Evolutionary conservation across 2,888 invertebrate genomes (phyloP), one percentile per base, ranked within the genome.

Genomic region (Argyresthia albistria): DNA sequence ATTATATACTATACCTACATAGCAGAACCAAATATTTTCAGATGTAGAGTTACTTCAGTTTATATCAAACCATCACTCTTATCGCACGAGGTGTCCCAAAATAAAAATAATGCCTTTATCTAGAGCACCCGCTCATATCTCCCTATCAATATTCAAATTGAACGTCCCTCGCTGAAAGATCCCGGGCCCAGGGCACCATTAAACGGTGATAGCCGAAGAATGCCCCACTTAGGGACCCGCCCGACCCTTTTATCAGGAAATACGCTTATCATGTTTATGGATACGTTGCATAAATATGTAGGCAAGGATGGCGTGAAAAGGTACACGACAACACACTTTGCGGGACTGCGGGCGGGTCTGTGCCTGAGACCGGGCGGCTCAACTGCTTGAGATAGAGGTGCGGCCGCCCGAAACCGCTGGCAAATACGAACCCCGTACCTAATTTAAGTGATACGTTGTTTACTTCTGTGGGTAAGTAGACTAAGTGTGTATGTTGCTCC

Each of bases 231-330:
- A 79, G 69, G 73, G 70, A 68, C 76, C 67, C 67, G 62, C 61
- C 58, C 74, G 77, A 81, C 80, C 82, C 81, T 82, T 83, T 81
- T 81, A 81, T 82, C 79, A 75, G 76, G 65, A 74, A 81, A 83
- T 81, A 82, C 79, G 81, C 79, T 80, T 81, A 81, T 82, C 79
- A 79, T 79, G 80, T 81, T 77, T 80, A 80, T 80, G 73, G 71
- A 73, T 69, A 61, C 69, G 73, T 77, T 69, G 61, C 69, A 73
- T 78, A 73, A 77, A 78, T 72, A 66, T 75, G 69, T 76, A 71
- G 69, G 66, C 60, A 64, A 63, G 66, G 57, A 61, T 61, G 66
- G 70, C 71, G 71, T 69, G 70, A 76, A 74, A 71, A 71, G 71
- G 73, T 72, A 75, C 67, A 71, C 61, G 73, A 70, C 67, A 73